A percentile compares a stretch with the other conserved stretches of the same genome.
Evolutionary conservation across 2,797 vertebrate genomes (phyloP).

Genomic region (Enteromius fasciolatus): DNA sequence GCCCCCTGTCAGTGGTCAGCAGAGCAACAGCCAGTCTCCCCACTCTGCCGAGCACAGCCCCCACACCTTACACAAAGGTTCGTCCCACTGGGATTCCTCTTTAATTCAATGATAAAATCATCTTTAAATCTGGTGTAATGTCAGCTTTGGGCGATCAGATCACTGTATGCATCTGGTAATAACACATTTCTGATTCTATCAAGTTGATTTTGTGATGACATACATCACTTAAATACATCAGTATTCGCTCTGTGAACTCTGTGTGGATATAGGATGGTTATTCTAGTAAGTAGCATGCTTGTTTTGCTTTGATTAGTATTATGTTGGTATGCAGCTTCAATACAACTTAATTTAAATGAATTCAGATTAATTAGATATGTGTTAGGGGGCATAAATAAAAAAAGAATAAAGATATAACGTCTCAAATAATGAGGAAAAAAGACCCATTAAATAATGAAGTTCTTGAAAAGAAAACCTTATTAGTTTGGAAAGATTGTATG

Average conservation of each 20-base stretch:
- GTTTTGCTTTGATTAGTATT: not conserved
- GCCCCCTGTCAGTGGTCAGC: conserved; percentile 77
- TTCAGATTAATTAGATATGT: not conserved
- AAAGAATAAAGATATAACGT: not conserved
- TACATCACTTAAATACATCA: not conserved
- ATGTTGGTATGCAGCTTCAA: not conserved
- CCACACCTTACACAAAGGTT: conserved; percentile 89
- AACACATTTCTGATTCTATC: not conserved
- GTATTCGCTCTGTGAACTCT: not conserved
- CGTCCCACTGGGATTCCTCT: conserved; percentile 17
- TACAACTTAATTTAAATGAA: not conserved
- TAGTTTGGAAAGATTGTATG: not conserved
- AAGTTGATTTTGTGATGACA: not conserved
- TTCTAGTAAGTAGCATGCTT: not conserved
- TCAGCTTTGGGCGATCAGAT: not conserved
- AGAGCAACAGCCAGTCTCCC: conserved; percentile 77
- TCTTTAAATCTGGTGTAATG: conserved; percentile 2
- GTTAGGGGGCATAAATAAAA: not conserved
- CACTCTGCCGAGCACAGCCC: conserved; percentile 90
- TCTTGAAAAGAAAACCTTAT: not conserved
- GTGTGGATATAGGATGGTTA: not conserved
- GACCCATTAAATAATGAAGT: not conserved
- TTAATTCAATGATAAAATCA: not conserved
- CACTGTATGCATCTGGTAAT: not conserved
- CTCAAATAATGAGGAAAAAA: not conserved